Conservation (phyloP, 2,888 invertebrate genomes). For the Biston betularia region DNA sequence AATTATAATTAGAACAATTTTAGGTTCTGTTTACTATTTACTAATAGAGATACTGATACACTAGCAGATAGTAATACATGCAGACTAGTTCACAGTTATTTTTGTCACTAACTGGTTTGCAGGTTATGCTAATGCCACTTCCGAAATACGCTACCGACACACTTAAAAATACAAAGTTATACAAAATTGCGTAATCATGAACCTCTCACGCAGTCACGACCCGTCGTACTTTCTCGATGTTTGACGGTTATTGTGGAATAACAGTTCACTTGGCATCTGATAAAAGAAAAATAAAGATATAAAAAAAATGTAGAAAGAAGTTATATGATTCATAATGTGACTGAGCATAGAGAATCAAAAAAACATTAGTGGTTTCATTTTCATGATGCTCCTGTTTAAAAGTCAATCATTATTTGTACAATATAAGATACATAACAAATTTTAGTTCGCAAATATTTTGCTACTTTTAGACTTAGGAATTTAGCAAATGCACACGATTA, state of each 20-base stretch:
- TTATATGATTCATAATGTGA: too few species aligned
- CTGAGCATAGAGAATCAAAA: too few species aligned
- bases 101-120: conserved; percentile 9
- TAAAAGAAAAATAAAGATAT: background rate
- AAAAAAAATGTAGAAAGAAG: background rate
- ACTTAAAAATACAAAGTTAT: conserved; percentile 50
- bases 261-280: background rate
- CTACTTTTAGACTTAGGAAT: too few species aligned
- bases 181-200: conserved; percentile 62
- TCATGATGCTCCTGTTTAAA: too few species aligned
- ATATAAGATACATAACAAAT: too few species aligned
- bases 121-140: conserved; percentile 55
- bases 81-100: conserved; percentile 12
- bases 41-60: too few species aligned
- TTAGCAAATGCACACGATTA: too few species aligned
- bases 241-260: conserved; percentile 28
- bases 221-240: conserved; percentile 47
- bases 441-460: too few species aligned
- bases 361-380: too few species aligned
- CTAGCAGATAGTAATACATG: background rate
- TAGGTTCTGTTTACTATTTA: too few species aligned
- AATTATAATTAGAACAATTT: too few species aligned
- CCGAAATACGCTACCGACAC: conserved; percentile 58
- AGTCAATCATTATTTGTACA: too few species aligned
- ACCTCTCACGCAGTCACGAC: conserved; percentile 42